Percentiles rank a stretch among this genome's conserved stretches.
These are phyloP conservation scores for Timandra comae DNA, from an alignment of 2,888 invertebrate genomes.

Conservation along the genomic window DNA sequence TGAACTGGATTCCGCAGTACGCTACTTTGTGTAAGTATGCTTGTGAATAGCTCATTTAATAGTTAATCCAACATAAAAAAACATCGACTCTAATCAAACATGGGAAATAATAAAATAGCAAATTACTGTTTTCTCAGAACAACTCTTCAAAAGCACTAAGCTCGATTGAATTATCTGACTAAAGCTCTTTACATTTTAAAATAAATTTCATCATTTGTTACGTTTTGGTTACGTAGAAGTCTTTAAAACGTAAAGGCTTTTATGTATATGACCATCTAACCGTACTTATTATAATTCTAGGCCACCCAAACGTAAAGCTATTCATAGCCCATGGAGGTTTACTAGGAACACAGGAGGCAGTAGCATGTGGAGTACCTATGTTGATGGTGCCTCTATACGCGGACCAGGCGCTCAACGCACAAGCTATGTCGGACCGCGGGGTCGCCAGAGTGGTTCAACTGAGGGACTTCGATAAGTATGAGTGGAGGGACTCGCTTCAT, in stretches of 20 bases:
- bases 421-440: slow-evolving; percentile 67
- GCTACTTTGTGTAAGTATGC: slow-evolving; percentile 69
- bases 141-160: too few species aligned
- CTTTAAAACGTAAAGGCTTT: too few species aligned
- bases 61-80: too few species aligned
- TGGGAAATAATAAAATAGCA: background rate
- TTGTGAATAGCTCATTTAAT: background rate
- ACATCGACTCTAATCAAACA: too few species aligned
- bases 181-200: too few species aligned
- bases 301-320: slow-evolving; percentile 72
- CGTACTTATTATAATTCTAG: slow-evolving; percentile 30
- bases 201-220: too few species aligned
- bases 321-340: slow-evolving; percentile 80
- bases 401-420: slow-evolving; percentile 72
- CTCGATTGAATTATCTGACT: too few species aligned
- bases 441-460: slow-evolving; percentile 58
- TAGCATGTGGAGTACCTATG: slow-evolving; percentile 74
- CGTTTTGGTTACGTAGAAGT: too few species aligned
- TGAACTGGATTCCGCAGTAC: slow-evolving; percentile 75
- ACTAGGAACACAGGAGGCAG: slow-evolving; percentile 77
- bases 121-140: too few species aligned
- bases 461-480: slow-evolving; percentile 39
- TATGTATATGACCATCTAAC: too few species aligned
- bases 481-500: slow-evolving; percentile 51
- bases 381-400: slow-evolving; percentile 73